Evolutionary conservation across 2,797 vertebrate genomes (phyloP), one percentile per base, ranked within the genome.

Genomic region (Rhabdomys pumilio): DNA sequence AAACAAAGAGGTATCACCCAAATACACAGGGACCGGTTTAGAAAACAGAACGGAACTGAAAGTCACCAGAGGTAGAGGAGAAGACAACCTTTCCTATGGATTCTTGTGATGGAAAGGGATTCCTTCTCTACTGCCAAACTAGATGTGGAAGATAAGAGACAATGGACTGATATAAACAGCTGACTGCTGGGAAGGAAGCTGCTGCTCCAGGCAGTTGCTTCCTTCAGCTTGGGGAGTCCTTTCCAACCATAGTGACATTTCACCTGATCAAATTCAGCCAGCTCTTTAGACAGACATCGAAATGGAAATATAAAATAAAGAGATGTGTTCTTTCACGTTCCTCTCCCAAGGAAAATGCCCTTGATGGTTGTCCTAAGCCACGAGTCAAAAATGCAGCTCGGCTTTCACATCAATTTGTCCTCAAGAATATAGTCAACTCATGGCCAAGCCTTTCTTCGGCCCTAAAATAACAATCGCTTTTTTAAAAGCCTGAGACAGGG

Each of bases 1-100:
- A 75, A 97, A 98, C 98, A 97, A 98, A 98, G 98, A 97, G 96
- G 94, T 93, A 95, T 96, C 76, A 80, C 96, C 98, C 97, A 97
- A 97, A 84, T 55, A 77, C 53, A 83, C 10, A n/a, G 84, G 59
- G 76, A 92, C 81, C 90, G 26, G 69, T 93, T 75, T 97, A 95
- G 88, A 88, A 96, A 90, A 92, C 72, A 81, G 90, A 93, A 93
- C 10, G 6, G 88, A 91, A 72, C 79, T 55, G 53, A 89, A 93
- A 91, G 85, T 38, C 55, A 22, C 80, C n/a, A 12, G 4, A 61
- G 89, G 53, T 26, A 1, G 59, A 55, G 59, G 9, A 80, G 84
- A 95, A 90, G 90, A 50, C 79, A 50, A 19, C 88, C 73, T 57
- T 80, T 93, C 75, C 44, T 6, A 44, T 69, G 6, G 50, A 22